Evolutionary conservation across 1,140 invertebrate species (phyloP).

Genomic region (Nomia melanderi): DNA sequence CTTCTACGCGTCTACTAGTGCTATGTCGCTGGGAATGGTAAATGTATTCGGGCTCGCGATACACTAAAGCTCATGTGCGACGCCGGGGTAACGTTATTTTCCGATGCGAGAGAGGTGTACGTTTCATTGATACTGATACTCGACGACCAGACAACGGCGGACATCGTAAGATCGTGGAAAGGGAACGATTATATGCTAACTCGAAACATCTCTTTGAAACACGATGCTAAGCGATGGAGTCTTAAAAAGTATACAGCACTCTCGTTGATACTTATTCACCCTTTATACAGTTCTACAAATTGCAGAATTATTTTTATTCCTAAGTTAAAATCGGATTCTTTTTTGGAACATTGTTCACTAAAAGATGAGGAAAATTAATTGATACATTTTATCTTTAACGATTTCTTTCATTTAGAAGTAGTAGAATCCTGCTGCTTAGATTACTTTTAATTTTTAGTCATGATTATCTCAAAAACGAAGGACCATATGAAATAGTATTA

Average conservation of each 20-base stretch:
- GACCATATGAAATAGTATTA: too few species aligned
- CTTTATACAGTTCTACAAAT: too few species aligned
- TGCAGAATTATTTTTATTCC: too few species aligned
- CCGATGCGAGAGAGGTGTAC: conserved; percentile 67
- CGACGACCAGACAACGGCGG: conserved; percentile 37
- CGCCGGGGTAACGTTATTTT: conserved; percentile 68
- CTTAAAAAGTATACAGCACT: background rate
- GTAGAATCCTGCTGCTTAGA: too few species aligned
- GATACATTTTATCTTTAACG: too few species aligned
- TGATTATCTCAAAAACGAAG: too few species aligned
- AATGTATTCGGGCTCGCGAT: conserved; percentile 33
- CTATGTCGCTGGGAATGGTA: conserved; percentile 51
- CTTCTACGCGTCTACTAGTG: conserved; percentile 50
- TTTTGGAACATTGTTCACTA: too few species aligned
- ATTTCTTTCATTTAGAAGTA: too few species aligned
- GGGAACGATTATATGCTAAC: background rate
- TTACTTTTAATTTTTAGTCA: too few species aligned
- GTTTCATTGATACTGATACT: conserved; percentile 59
- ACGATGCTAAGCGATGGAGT: background rate
- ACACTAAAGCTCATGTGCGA: conserved; percentile 39
- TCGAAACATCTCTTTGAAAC: background rate
- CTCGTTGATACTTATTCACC: background rate
- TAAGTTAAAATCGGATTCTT: too few species aligned
- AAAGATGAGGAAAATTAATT: too few species aligned
- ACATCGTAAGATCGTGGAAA: background rate